Evolutionary conservation across 2,888 invertebrate species (phyloP), one percentile per base, ranked within the genome.

Genomic region (Heteropelma amictum): DNA sequence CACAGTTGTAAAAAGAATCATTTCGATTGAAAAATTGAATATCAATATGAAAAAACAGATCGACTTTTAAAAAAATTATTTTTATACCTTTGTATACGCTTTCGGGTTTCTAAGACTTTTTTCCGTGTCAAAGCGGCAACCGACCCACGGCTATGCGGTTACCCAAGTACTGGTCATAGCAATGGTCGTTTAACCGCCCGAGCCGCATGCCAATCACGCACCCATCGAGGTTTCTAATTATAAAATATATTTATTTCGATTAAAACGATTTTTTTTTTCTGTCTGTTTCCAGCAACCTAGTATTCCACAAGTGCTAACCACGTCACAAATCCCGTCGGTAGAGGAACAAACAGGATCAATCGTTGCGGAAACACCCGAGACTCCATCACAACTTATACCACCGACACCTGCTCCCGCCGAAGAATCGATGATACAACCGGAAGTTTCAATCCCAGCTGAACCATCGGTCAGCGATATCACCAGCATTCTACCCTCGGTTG

Each of bases 391-490:
- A n/a, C 42, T 47, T n/a, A 10, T 63, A 28, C 3, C 80, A 60
- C 68, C 80, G 72, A 78, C 82, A 17, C 78, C 80, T 28, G 42
- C 85, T 33, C 82, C 82, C 14, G 40, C 80, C 12, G 69, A 80
- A 8, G 82, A 83, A 73, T 84, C 88, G 1, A 83, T 86, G n/a
- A 77, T 84, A 72, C 83, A 85, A 17, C 74, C 79, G 1, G 86
- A 88, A 23, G 77, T 86, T 26, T 79, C 86, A 4, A 60, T 87
- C 75, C 84, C 87, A 1, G 80, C 82, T 5, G 88, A 88, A 74
- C 82, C 87, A 53, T 79, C 84, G 0, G 81, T 87, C 35, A 77
- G 84, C 42, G 86, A 88, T 45, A 83, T 89, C 72, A 83, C 85
- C 63, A 81, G 85, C 78, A 83, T 89, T 61, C 77, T 86, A 70